Evolutionary conservation across 2,113 vertebrate species (phyloP), one percentile per base, ranked within the genome.

Genomic region (Dipodomys merriami): DNA sequence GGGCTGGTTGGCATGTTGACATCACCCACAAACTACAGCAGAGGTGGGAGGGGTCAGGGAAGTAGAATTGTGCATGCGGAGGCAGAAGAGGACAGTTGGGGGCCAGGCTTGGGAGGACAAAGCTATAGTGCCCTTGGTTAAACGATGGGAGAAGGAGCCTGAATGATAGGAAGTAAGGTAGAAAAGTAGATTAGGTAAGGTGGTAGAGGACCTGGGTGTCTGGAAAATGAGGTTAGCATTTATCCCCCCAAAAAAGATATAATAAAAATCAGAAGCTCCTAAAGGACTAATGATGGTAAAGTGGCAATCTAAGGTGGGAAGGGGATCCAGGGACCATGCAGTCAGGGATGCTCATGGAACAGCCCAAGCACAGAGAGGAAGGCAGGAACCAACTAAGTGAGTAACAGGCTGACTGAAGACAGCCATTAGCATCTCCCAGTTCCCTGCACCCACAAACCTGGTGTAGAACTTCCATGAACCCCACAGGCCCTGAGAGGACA

Each of bases 171-270:
- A 85, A 79, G 65, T 5, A 46, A n/a, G 35, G 57, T 53, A 20
- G 64, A 5, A 79, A 83, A 76, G 18, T 39, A 57, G 68, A 44
- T 89, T 84, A 81, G 60, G 25, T 69, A 35, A 60, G 39, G 76
- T 94, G 12, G 4, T 62, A 30, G 35, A 88, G 65, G 5, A 19
- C 4, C 20, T 73, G 16, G 29, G 27, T 69, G 80, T 71, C 72
- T 39, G 76, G 46, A 74, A 92, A 89, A 84, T n/a, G 33, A 86
- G 71, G 35, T 39, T 88, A 71, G n/a, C 25, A 64, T 93, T 77
- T 57, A 91, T 39, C 33, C 18, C 39, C 39, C 39, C 39, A 5
- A 39, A 39, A 39, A 89, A 57, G 76, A 1, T 39, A 39, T 39
- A 39, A 39, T 3, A 57, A 80, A 81, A n/a, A 29, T 67, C 57